Evolutionary conservation across 2,888 invertebrate genomes (phyloP), one percentile per base, ranked within the genome.

Genomic region (Lymantria dispar): DNA sequence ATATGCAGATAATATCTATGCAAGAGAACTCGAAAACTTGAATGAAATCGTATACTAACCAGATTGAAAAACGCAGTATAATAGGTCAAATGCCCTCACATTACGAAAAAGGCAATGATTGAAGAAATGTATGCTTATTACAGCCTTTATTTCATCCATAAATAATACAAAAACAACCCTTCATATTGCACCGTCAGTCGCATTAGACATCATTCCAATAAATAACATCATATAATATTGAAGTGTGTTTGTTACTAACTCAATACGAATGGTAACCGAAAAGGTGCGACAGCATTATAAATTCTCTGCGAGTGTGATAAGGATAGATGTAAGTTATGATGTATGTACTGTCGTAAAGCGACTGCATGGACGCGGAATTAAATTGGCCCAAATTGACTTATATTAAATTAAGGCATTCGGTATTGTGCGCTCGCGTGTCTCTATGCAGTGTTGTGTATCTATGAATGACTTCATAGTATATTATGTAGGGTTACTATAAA

Each of bases 341-440:
- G 75, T 76, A 72, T 10, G 2, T 10, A 10, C 71, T 68, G 69
- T 69, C 62, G 65, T 72, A 62, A 72, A 74, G 68, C 71, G 72
- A 74, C 78, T 80, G 85, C 79, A 86, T 80, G 83, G 78, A 73
- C 82, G 81, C 76, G 75, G 76, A 86, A 87, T 87, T 83, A 87
- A 89, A 88, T 87, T 87, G 87, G 80, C 84, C 83, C 75, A 85
- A 89, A 89, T 89, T 87, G 87, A 86, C 87, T 87, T 83, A 76
- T 81, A 88, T 88, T 83, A 85, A 87, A 87, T 89, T 84, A 88
- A 81, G 85, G 83, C 81, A 80, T 83, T 87, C 80, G 80, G 87
- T 87, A 87, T 87, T 86, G 85, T 81, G 73, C 79, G 78, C 79
- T 70, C 70, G 76, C 76, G 76, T 76, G 80, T 85, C 80, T 78